Evolutionary conservation across 2,113 vertebrate genomes (phyloP).

Genomic region (Serinus canaria): DNA sequence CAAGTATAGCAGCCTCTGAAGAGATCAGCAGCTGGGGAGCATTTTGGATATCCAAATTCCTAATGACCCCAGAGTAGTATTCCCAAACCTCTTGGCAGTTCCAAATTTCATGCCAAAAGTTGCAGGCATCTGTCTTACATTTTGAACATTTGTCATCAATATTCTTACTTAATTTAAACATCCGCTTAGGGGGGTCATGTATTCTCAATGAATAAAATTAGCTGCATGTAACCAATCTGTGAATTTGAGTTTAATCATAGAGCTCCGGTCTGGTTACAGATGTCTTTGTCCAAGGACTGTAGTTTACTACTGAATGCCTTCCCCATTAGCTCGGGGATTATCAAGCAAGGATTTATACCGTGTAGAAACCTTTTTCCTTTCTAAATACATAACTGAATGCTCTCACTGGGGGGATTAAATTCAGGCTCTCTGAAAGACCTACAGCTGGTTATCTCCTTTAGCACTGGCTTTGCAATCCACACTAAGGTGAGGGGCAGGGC

Average conservation of each 20-base stretch:
- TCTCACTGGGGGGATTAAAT: conserved; percentile 63
- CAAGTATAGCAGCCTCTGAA: conserved; percentile 34
- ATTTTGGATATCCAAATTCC: conserved; percentile 61
- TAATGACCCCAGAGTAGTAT: conserved; percentile 59
- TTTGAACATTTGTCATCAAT: conserved; percentile 71
- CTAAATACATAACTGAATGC: conserved; percentile 57
- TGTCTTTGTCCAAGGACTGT: conserved; percentile 58
- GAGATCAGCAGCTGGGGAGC: conserved; percentile 60
- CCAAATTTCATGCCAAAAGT: conserved; percentile 69
- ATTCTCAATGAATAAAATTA: conserved; percentile 68
- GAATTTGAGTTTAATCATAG: conserved; percentile 66
- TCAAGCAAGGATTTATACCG: conserved; percentile 60
- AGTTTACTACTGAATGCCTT: conserved; percentile 63
- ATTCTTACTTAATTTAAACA: conserved; percentile 70
- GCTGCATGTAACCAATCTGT: conserved; percentile 66
- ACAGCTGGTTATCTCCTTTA: conserved; percentile 63
- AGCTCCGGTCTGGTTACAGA: conserved; percentile 66
- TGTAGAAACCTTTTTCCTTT: conserved; percentile 60
- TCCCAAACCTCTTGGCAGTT: conserved; percentile 62
- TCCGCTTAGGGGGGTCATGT: conserved; percentile 63
- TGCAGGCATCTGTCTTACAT: conserved; percentile 66
- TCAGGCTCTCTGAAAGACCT: conserved; percentile 54
- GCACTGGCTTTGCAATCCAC: conserved; percentile 34
- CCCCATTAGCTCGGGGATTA: conserved; percentile 59
- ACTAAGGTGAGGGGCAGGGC: conserved; percentile 61